Evolutionary conservation across 2,888 invertebrate genomes (phyloP), one percentile per base, ranked within the genome.

Genomic region (Limnephilus marmoratus): DNA sequence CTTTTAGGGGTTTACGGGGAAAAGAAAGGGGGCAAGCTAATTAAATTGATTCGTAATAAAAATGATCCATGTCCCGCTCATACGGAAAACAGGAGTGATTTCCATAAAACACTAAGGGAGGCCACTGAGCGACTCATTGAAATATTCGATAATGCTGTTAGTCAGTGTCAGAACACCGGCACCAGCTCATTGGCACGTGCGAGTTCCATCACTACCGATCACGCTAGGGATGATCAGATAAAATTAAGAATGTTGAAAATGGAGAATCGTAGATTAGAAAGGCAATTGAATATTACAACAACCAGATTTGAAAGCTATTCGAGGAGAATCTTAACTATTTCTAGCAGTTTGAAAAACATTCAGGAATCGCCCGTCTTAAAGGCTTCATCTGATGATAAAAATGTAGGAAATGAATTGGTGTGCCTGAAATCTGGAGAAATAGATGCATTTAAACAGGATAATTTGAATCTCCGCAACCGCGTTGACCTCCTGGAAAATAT

Each of bases 121-220:
- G 49, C 82, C 24, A 81, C 81, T 41, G 41, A 82, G 18, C 13
- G 15, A 49, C 81, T 90, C 29, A 41, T 45, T 31, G 45, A 90
- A 7, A 45, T 90, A 82, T 90, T 90, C 49, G 90, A 90, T 90
- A 31, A 90, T 13, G 82, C 90, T 53, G 13, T 89, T 81, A 80
- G 34, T 45, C 68, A 88, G 5, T n/a, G 81, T 80, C 18, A 15
- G 11, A 49, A 86, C 0, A 3, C 4, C 0, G 0, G n/a, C 13
- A 29, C 29, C 29, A 29, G 11, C 29, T 18, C 18, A 34, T 68
- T 31, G 12, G 11, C n/a, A 5, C 45, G 87, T 24, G 29, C 18
- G 13, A n/a, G 31, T 68, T 18, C 68, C 68, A 68, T 1, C 11
- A 9, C 68, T 24, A 24, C 9, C 2, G 68, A 68, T 68, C 7